A percentile compares a stretch with the other conserved stretches of the same genome.
Conservation (phyloP, 2,797 vertebrate species). For the Gymnoscopelus microlampas region DNA sequence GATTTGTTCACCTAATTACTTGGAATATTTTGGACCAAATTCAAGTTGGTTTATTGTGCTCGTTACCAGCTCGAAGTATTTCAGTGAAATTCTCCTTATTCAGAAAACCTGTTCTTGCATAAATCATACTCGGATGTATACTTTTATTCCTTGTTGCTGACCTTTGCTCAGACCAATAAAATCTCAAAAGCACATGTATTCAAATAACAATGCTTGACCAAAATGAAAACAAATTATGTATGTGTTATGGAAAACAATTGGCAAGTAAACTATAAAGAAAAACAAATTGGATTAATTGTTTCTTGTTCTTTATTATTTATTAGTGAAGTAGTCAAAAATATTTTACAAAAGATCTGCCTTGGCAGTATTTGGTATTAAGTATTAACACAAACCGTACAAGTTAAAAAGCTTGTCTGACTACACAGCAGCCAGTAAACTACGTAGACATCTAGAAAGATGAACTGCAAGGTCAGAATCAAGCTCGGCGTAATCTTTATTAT, state of each 20-base stretch:
- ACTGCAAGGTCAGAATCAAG: slow-evolving; percentile 3
- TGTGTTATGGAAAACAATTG: no score
- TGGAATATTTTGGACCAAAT: neutral
- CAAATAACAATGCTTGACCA: no score
- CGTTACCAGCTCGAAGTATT: slow-evolving; percentile 18
- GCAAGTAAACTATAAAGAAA: no score
- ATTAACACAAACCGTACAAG: slow-evolving; percentile 39
- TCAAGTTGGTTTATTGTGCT: slow-evolving; percentile 27
- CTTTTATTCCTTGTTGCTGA: slow-evolving; percentile 38
- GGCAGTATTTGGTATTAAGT: slow-evolving; percentile 41
- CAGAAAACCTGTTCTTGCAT: neutral
- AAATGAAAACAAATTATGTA: no score
- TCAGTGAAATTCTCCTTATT: slow-evolving; percentile 16
- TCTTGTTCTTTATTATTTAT: slow-evolving; percentile 56
- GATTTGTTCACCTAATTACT: neutral
- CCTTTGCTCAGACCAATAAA: slow-evolving; percentile 64
- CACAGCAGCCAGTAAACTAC: slow-evolving; percentile 71
- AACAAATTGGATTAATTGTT: slow-evolving; percentile 19
- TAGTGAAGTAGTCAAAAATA: slow-evolving; percentile 28
- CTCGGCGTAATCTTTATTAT: neutral
- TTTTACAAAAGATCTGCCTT: slow-evolving; percentile 11
- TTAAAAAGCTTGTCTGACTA: slow-evolving; percentile 51
- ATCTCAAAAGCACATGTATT: slow-evolving; percentile 9
- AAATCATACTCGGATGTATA: slow-evolving; percentile 26
- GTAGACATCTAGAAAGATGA: slow-evolving; percentile 25